Evolutionary conservation across 2,888 invertebrate species (phyloP).

Genomic region (Tenthredo mesomela): DNA sequence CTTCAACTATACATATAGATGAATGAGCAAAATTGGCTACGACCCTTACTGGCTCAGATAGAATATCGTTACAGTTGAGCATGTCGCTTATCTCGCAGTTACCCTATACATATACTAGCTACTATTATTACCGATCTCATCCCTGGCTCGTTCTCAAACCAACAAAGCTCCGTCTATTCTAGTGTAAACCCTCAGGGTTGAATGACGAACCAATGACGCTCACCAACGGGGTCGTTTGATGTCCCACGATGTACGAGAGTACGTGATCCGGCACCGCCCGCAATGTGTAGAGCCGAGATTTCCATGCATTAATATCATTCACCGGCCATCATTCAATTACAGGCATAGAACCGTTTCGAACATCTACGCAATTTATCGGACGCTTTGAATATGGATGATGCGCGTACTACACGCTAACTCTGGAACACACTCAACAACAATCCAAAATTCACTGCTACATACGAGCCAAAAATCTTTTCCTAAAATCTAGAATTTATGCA

Average conservation of each 20-base stretch:
- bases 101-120: background rate
- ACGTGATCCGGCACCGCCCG: conserved; percentile 58
- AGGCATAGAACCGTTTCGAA: conserved; percentile 57
- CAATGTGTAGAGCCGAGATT: conserved; percentile 62
- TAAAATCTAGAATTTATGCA: background rate
- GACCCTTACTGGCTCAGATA: background rate
- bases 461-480: background rate
- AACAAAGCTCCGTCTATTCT: background rate
- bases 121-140: conserved; percentile 14
- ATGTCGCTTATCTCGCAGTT: background rate
- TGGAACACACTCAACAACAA: background rate
- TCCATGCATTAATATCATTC: conserved; percentile 73
- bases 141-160: background rate
- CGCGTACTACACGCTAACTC: background rate
- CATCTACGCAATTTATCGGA: conserved; percentile 49
- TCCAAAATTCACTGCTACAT: background rate
- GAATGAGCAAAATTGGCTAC: background rate
- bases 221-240: conserved; percentile 20
- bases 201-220: conserved; percentile 43
- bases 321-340: conserved; percentile 73
- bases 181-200: background rate
- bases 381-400: conserved; percentile 49
- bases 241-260: conserved; percentile 9
- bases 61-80: background rate
- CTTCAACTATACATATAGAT: background rate